Conservation (phyloP, 2,113 vertebrate species). For the Cynocephalus volans region DNA sequence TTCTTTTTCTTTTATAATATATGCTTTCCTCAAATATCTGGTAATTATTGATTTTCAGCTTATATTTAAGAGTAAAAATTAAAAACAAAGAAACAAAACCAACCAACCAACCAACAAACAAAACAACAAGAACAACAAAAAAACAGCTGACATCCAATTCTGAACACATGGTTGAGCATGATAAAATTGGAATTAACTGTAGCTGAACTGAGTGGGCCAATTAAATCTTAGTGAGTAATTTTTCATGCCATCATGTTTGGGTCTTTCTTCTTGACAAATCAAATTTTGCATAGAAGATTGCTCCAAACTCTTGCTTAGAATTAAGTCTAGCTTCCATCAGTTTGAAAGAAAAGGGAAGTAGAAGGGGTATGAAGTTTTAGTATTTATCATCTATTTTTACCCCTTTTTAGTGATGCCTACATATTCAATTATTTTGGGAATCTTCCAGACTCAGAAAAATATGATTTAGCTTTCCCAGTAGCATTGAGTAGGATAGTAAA, state of each 20-base stretch:
- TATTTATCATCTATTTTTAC: not conserved
- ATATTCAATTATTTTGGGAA: constrained; percentile 14
- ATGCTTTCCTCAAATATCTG: not conserved
- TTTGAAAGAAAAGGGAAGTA: not conserved
- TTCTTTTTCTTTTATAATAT: not conserved
- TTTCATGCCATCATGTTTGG: not conserved
- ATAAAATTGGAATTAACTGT: not conserved
- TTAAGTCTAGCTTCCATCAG: not conserved
- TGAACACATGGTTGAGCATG: not conserved
- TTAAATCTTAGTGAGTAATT: not conserved
- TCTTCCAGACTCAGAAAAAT: not conserved
- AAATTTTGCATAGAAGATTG: not conserved
- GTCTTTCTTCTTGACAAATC: not conserved
- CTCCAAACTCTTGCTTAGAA: not conserved
- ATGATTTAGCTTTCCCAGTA: not conserved
- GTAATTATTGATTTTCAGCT: not conserved
- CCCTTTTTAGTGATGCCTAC: not conserved
- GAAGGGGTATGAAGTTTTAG: not conserved
- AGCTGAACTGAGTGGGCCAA: not conserved
- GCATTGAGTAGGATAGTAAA: not conserved
- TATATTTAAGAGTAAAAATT: constrained; percentile 11
- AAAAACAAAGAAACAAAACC: not conserved
- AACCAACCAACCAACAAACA: no score
- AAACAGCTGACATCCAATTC: not conserved
- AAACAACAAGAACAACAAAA: no score